Base-by-base conservation (phyloP, 2,888 invertebrate genomes). In the Agrypnus murinus region DNA sequence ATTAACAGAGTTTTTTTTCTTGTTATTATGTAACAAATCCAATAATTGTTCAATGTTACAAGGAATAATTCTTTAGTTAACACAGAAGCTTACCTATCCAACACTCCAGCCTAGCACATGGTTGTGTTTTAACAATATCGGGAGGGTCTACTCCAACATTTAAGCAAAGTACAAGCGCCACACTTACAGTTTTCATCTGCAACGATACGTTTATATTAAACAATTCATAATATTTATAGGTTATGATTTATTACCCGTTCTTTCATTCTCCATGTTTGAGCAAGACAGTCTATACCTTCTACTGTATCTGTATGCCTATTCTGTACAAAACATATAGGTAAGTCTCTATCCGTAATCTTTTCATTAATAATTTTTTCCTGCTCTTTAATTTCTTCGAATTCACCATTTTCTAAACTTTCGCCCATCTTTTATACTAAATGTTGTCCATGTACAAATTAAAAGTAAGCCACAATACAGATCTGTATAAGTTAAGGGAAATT, bases 101-200 rank as follows among this genome's bases (percentile, higher is more conserved):
- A 83, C 98, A 98, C 84, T 99, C 97, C 12, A 96, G 87, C 7
- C 97, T 89, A 0, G 99, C 97, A 86, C 98, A 98, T 0, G 99
- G 98, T 81, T 97, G 95, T 2, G 97, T 97, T 87, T 99, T 99
- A 36, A 98, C 94, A 65, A 99, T 92, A 85, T 99, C 99, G 0
- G 99, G 99, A 1, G 99, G 99, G 86, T 99, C 99, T 15, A 99
- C 98, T n/a, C 99, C 99, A 65, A 99, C 95, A 86, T 99, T 99
- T 43, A 99, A 89, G 86, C 99, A 99, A 48, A 99, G 87, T 31
- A 99, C 98, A 73, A 99, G 87, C 0, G 99, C 99, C 68, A 99
- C 99, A 86, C 98, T 98, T 70, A 99, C 98, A 0, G 99, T 99
- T 88, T 99, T 99, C 95, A 99, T 98, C 93, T 97, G 86, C 46